Percentiles rank a stretch among this genome's conserved stretches.
Conservation (phyloP, 2,797 vertebrate genomes). For the Myiotriccus ornatus region DNA sequence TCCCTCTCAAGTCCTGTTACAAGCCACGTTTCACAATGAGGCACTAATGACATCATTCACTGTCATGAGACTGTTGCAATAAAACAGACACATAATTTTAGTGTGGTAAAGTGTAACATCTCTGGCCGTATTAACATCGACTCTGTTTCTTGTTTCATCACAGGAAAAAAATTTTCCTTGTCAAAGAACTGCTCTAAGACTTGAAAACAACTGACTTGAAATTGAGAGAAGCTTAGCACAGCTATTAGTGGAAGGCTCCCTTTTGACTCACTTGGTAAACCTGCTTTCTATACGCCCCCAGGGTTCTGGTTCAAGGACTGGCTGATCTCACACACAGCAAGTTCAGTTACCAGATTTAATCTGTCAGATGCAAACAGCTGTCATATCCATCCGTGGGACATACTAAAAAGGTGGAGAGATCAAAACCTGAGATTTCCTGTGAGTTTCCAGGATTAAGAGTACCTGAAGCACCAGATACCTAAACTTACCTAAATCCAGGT, state of each 20-base stretch:
- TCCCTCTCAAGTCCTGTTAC: neutral
- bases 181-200: slow-evolving; percentile 35
- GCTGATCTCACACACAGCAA: slow-evolving; percentile 36
- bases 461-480: neutral
- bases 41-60: neutral
- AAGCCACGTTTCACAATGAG: neutral
- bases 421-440: slow-evolving; percentile 22
- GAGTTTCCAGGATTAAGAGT: slow-evolving; percentile 11
- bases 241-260: slow-evolving; percentile 44
- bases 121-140: neutral
- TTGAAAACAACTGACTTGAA: slow-evolving; percentile 60
- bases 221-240: slow-evolving; percentile 59
- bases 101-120: neutral
- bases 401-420: slow-evolving; percentile 30
- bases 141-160: slow-evolving; percentile 13
- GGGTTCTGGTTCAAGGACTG: slow-evolving; percentile 56
- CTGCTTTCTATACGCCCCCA: slow-evolving; percentile 31
- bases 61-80: neutral
- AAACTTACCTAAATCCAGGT: slow-evolving; percentile 19
- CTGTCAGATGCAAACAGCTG: slow-evolving; percentile 48
- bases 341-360: slow-evolving; percentile 64
- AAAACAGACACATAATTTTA: neutral
- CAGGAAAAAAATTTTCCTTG: neutral
- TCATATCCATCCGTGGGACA: slow-evolving; percentile 51
- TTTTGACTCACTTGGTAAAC: slow-evolving; percentile 55